phyloP scores from a whole-genome alignment of 2,888 invertebrate species.

The Nebria brevicollis region DNA sequence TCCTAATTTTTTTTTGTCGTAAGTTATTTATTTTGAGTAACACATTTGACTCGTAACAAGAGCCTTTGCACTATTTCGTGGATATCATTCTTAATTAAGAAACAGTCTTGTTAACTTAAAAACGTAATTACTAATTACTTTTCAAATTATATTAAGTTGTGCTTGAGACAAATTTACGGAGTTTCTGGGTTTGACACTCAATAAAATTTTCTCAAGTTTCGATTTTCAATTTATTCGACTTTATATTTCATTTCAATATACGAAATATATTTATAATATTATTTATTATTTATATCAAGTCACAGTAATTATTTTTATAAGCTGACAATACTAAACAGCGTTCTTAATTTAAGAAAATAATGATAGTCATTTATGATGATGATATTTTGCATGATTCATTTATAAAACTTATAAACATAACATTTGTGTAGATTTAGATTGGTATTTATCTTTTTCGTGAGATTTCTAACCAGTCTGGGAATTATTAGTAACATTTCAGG shows the following conservation, averaged over 20 bases:
- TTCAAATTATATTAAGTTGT: no score
- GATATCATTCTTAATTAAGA: no score
- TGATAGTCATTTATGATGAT: neutral
- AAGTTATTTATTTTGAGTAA: neutral
- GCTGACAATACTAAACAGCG: neutral
- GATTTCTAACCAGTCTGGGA: slow-evolving; percentile 45
- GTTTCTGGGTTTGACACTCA: no score
- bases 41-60: no score
- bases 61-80: no score
- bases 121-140: no score
- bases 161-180: no score
- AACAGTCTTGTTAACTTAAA: no score
- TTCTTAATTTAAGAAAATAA: neutral
- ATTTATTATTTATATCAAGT: neutral
- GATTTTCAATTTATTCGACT: neutral
- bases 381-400: neutral
- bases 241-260: neutral
- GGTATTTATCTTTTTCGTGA: slow-evolving; percentile 42
- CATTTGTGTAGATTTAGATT: slow-evolving; percentile 35
- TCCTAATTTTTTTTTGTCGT: slow-evolving; percentile 14
- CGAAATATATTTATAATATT: neutral
- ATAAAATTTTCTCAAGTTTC: no score
- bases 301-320: neutral
- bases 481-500: slow-evolving; percentile 33
- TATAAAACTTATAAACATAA: neutral